Percentiles rank a stretch among this genome's conserved stretches.
phyloP scores from a whole-genome alignment of 2,797 vertebrate genomes.

The Anguilla anguilla region DNA sequence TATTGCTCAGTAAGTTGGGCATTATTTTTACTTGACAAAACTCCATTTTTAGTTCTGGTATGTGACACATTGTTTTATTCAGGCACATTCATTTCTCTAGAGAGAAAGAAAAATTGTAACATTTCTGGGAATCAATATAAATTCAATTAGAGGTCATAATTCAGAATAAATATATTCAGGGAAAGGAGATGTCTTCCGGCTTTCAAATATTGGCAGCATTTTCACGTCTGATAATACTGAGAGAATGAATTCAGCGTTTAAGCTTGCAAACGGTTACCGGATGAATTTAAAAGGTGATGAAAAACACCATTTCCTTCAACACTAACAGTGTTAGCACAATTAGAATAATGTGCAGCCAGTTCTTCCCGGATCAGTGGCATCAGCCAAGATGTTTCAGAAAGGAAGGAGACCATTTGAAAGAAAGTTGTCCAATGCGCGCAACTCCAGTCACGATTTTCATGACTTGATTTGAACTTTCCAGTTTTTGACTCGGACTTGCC shows the following conservation, averaged over 20 bases:
- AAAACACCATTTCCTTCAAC: background rate
- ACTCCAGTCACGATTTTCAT: background rate
- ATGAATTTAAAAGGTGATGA: constrained; percentile 1
- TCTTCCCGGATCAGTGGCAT: background rate
- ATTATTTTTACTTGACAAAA: background rate
- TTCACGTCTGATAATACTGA: background rate
- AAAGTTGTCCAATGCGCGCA: background rate
- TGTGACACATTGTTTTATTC: background rate
- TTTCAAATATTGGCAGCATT: background rate
- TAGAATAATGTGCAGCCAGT: background rate
- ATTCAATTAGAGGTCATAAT: constrained; percentile 9
- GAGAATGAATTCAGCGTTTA: background rate
- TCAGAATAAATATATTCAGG: background rate
- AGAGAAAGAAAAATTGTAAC: background rate
- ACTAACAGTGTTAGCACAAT: background rate
- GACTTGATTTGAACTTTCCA: background rate
- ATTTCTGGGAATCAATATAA: background rate
- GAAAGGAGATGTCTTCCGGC: background rate
- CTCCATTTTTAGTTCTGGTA: background rate
- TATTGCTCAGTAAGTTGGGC: background rate
- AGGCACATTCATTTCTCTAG: background rate
- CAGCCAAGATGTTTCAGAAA: background rate
- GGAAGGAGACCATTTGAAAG: background rate
- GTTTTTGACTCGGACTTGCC: background rate
- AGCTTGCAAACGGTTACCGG: background rate